Percentiles rank a stretch among this genome's conserved stretches.
Evolutionary conservation across 2,113 vertebrate species (phyloP).

Genomic region (Variabilichromis moorii): DNA sequence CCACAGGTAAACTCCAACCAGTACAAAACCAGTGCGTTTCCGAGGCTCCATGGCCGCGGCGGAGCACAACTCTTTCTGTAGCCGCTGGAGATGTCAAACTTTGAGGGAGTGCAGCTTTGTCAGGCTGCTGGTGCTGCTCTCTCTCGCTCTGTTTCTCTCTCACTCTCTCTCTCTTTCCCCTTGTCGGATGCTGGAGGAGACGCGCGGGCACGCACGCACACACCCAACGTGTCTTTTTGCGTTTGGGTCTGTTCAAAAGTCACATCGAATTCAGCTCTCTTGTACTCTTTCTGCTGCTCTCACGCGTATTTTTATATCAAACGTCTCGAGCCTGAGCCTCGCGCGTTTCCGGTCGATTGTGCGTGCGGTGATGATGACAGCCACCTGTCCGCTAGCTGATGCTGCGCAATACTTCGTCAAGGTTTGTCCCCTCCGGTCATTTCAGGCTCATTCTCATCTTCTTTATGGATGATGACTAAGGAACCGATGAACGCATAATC

Average conservation of each 20-base stretch:
- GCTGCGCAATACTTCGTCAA: not conserved
- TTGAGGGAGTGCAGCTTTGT: slow-evolving; percentile 3
- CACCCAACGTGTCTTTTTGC: not conserved
- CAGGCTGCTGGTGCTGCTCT: not conserved
- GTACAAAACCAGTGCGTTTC: slow-evolving; percentile 22
- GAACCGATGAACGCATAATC: not conserved
- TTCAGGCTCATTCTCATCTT: not conserved
- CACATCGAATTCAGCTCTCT: not conserved
- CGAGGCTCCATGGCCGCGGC: slow-evolving; percentile 49
- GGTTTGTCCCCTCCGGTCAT: not conserved
- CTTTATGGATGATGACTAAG: not conserved
- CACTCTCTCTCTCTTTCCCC: not conserved
- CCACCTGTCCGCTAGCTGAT: slow-evolving; percentile 20
- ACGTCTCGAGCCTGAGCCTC: not conserved
- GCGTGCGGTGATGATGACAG: not conserved
- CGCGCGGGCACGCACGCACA: not conserved
- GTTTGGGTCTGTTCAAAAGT: slow-evolving; percentile 1
- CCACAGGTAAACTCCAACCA: slow-evolving; percentile 61
- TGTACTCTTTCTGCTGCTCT: not conserved
- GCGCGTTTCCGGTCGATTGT: not conserved
- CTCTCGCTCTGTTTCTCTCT: not conserved
- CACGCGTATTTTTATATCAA: not conserved
- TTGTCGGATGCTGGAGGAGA: not conserved
- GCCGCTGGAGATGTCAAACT: slow-evolving; percentile 32
- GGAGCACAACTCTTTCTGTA: not conserved